Evolutionary conservation across 2,888 invertebrate species (phyloP), one percentile per base, ranked within the genome.

Genomic region (Ryuthela nishihirai): DNA sequence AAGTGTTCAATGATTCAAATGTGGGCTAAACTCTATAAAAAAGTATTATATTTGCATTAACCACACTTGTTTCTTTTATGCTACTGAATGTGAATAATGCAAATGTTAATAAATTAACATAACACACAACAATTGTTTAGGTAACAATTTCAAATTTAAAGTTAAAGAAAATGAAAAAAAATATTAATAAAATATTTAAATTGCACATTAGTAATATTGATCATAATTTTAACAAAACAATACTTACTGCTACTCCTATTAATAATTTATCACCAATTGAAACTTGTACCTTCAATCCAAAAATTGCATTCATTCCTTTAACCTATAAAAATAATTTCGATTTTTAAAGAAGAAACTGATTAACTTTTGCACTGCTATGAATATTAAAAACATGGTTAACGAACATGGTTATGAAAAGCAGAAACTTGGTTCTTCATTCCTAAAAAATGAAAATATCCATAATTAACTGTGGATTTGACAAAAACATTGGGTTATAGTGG

Each of bases 231-330:
- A 35, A 20, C 10, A 43, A 17, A 17, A n/a, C 23, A 17, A 23
- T 24, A 72, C 73, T 71, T 69, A 76, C 75, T 0, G 92, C 95
- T 62, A 93, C 82, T 5, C 89, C 88, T 66, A 93, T 84, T 50
- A 97, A 82, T 73, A 90, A 82, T 43, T 85, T 83, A 71, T 94
- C 94, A 3, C 95, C 94, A 45, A 95, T 82, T 0, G 89, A 80
- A 36, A 89, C 80, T 70, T 86, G 85, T 0, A 87, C 83, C 72
- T 78, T 85, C 6, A 97, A 78, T 0, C 89, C 88, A 76, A 95
- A 95, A 48, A 95, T 78, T 4, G 92, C 88, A 77, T 97, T 98
- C 83, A 95, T 94, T 6, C 93, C 94, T 75, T 90, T 90, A 64
- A 94, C 69, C 73, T 73, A 62, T 26, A 68, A 60, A 21, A 39